phyloP scores from a whole-genome alignment of 2,797 vertebrate species.

The Zenarchopterus dispar region DNA sequence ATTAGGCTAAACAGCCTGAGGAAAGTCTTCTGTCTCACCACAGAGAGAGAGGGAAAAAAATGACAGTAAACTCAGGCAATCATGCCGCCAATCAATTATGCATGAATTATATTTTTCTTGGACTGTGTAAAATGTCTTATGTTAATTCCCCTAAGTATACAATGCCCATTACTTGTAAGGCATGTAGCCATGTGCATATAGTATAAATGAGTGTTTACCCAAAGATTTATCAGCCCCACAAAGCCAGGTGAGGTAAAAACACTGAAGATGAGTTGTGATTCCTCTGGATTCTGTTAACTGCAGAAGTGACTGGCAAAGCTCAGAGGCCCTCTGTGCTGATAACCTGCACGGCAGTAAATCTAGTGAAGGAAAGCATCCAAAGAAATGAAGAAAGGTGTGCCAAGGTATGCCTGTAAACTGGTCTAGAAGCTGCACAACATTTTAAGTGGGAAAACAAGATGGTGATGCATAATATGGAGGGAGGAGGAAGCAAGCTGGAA shows the following conservation, averaged over 20 bases:
- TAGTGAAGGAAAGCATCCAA: conserved; percentile 57
- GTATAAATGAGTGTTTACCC: conserved; percentile 69
- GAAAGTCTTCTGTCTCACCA: conserved; percentile 75
- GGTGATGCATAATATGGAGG: conserved; percentile 25
- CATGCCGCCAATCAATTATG: conserved; percentile 84
- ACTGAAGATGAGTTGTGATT: conserved; percentile 58
- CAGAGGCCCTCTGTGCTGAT: conserved; percentile 53
- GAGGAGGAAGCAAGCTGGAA: conserved; percentile 2
- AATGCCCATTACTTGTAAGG: conserved; percentile 66
- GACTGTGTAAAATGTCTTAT: conserved; percentile 78
- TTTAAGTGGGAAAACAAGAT: conserved; percentile 30
- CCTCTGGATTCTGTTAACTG: conserved; percentile 57
- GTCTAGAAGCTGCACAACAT: conserved; percentile 11
- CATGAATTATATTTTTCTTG: conserved; percentile 83
- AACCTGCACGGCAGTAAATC: conserved; percentile 60
- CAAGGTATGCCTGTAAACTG: conserved; percentile 36
- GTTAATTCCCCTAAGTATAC: conserved; percentile 80
- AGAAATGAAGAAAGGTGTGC: conserved; percentile 53
- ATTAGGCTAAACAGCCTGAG: conserved; percentile 85
- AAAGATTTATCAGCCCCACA: conserved; percentile 65
- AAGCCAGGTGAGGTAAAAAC: conserved; percentile 66
- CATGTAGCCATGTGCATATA: conserved; percentile 38
- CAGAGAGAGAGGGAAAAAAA: conserved; percentile 69
- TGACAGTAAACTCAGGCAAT: conserved; percentile 85
- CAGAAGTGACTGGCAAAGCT: conserved; percentile 66